Evolutionary conservation across 2,113 vertebrate species (phyloP), one percentile per base, ranked within the genome.

Genomic region (Sylvia atricapilla): DNA sequence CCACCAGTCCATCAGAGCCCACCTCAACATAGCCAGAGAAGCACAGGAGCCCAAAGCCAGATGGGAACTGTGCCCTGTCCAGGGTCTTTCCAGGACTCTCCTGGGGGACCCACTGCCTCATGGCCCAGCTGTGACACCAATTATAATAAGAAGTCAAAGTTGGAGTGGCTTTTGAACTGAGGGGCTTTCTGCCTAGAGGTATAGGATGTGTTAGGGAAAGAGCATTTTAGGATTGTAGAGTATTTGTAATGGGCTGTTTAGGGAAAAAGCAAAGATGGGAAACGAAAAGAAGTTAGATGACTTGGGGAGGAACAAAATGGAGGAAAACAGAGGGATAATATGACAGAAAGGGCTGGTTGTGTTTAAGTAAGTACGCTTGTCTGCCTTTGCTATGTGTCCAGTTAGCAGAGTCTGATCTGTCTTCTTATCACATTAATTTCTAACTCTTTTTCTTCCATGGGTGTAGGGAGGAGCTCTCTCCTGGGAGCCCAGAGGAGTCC

Each of bases 41-140:
- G n/a, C 1, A 1, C 30, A 58, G 53, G 24, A 10, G 4, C 23
- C 16, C 15, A 63, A 19, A 67, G n/a, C 20, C n/a, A 56, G 17
- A 10, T 8, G 3, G 15, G 27, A 83, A 33, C 5, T 10, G 3
- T 24, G 28, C 11, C 15, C 35, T 58, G 31, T 14, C 13, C 7
- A 1, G 14, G 25, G 12, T 56, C 24, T 52, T 83, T 15, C 20
- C 37, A 64, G 67, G 21, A 33, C n/a, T 67, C 16, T 79, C 19
- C 33, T 33, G 56, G 23, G 33, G 31, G 10, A 52, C 20, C 8
- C 3, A 2, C 33, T 8, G 20, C 7, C 14, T 31, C 8, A 7
- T 41, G 22, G 35, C 35, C 17, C 6, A 10, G 14, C 2, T 0
- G 0, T 73, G 28, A 81, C 11, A 46, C 9, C 7, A 11, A 8